Percentiles rank a stretch among this genome's conserved stretches.
Evolutionary conservation across 2,113 vertebrate genomes (phyloP).

Genomic region (Romanogobio albipinnatus): DNA sequence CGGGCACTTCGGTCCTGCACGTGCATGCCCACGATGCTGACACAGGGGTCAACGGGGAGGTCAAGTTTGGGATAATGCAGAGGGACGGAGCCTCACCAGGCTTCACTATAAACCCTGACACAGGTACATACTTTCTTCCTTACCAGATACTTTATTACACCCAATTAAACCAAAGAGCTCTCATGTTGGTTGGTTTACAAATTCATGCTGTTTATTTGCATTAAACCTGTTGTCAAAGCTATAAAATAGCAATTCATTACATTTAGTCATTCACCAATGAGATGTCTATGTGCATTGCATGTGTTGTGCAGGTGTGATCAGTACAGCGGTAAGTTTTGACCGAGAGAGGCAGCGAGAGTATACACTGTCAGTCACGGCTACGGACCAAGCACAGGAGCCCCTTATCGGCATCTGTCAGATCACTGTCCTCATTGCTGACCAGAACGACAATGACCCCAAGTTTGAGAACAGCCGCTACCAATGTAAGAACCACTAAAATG

Average conservation of each 20-base stretch:
- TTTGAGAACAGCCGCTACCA: slow-evolving; percentile 90
- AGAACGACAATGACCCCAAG: slow-evolving; percentile 89
- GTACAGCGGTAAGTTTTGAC: slow-evolving; percentile 81
- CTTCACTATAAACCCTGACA: slow-evolving; percentile 82
- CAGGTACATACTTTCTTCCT: slow-evolving; percentile 69
- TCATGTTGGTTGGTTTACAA: not conserved
- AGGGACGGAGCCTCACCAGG: slow-evolving; percentile 78
- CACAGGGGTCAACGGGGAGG: slow-evolving; percentile 84
- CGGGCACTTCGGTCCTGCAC: slow-evolving; percentile 78
- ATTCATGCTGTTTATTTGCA: not conserved
- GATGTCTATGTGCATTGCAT: not conserved
- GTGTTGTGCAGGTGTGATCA: slow-evolving; percentile 78
- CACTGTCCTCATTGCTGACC: slow-evolving; percentile 78
- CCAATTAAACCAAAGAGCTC: not conserved
- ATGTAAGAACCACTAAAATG: slow-evolving; percentile 67
- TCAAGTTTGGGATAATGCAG: slow-evolving; percentile 88
- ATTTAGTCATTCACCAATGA: too few species aligned
- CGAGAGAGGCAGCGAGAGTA: slow-evolving; percentile 84
- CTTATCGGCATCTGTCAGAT: slow-evolving; percentile 85
- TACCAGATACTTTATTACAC: not conserved
- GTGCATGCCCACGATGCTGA: slow-evolving; percentile 85
- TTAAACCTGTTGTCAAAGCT: not conserved
- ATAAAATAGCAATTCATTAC: not conserved
- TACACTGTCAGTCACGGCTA: slow-evolving; percentile 82
- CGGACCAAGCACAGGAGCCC: slow-evolving; percentile 83